phyloP scores from a whole-genome alignment of 2,888 invertebrate species.

The Dynastes tityus region DNA sequence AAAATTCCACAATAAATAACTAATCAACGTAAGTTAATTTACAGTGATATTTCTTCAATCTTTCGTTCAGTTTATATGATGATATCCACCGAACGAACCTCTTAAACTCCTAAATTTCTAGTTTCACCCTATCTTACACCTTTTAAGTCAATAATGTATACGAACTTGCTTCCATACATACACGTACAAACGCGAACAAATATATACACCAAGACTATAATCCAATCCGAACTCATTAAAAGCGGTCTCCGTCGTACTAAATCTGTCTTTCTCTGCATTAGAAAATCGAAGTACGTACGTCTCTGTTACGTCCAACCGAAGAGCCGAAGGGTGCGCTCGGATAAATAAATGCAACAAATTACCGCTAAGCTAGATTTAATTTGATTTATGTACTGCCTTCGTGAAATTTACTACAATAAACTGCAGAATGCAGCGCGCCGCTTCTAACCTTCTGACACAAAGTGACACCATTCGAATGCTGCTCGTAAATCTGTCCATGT shows the following conservation, averaged over 20 bases:
- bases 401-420: constrained; percentile 50
- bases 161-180: background rate
- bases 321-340: constrained; percentile 40
- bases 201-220: constrained; percentile 26
- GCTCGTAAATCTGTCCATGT: constrained; percentile 47
- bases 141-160: background rate
- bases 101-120: background rate
- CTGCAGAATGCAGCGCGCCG: constrained; percentile 49
- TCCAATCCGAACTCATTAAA: constrained; percentile 29
- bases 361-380: constrained; percentile 46
- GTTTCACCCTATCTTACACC: background rate
- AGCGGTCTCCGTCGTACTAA: constrained; percentile 32
- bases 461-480: constrained; percentile 50
- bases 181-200: background rate
- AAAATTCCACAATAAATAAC: too few relatives aligned
- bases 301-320: constrained; percentile 30
- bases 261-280: constrained; percentile 31
- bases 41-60: too few relatives aligned
- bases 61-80: too few relatives aligned
- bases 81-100: too few relatives aligned
- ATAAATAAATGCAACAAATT: constrained; percentile 50
- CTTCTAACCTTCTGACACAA: constrained; percentile 50
- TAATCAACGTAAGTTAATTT: too few relatives aligned
- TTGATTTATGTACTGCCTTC: constrained; percentile 48
- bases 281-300: constrained; percentile 34